Percentiles rank a stretch among this genome's conserved stretches.
These are phyloP conservation scores for Burhinus bistriatus DNA, from an alignment of 2,113 vertebrate species.

Conservation along the genomic window DNA sequence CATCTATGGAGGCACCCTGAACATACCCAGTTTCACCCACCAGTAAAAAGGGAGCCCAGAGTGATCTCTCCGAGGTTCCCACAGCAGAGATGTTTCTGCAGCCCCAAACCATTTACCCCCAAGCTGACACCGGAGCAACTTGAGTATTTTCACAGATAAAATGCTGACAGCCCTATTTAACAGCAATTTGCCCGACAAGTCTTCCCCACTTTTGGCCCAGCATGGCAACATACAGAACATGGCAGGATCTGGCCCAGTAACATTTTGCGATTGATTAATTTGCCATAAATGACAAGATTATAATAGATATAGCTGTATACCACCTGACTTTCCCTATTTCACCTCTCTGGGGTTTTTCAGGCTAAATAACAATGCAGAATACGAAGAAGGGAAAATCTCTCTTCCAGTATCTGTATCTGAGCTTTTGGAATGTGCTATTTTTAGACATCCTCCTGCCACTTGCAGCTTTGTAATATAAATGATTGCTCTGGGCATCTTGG, in stretches of 20 bases:
- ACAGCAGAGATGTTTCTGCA: not conserved
- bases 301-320: accelerated
- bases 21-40: accelerated
- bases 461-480: slow-evolving; percentile 15
- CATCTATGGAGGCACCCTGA: accelerated
- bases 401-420: not conserved
- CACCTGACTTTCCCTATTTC: accelerated
- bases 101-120: not conserved
- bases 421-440: slow-evolving; percentile 15
- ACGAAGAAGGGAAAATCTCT: not conserved
- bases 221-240: not conserved
- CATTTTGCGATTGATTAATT: not conserved
- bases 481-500: not conserved
- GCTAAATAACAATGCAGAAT: not conserved
- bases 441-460: slow-evolving; percentile 24
- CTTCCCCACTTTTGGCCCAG: not conserved
- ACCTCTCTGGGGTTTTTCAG: not conserved
- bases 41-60: not conserved
- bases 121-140: accelerated
- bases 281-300: not conserved
- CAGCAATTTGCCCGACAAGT: not conserved
- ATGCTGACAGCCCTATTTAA: not conserved
- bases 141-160: not conserved
- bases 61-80: accelerated
- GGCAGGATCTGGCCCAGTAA: not conserved